A percentile compares a stretch with the other conserved stretches of the same genome.
Conservation (phyloP, 2,797 vertebrate species). For the Cygnus olor region DNA sequence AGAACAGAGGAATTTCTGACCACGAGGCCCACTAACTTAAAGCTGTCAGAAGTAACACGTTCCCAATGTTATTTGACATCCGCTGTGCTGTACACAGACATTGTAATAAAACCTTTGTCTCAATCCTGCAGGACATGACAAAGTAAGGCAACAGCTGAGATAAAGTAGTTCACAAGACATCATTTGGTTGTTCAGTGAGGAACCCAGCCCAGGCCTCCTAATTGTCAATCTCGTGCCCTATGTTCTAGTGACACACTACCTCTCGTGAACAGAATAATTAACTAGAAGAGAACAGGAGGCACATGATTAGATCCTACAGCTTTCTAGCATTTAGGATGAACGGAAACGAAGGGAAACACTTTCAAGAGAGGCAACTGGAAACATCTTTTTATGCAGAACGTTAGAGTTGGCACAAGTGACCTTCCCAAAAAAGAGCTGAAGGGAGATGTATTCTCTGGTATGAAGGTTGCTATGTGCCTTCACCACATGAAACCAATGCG, state of each 20-base stretch:
- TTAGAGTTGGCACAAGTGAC: background rate
- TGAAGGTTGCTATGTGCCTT: background rate
- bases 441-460: background rate
- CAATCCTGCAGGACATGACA: background rate
- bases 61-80: background rate
- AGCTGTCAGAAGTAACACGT: background rate
- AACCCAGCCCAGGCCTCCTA: background rate
- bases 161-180: background rate
- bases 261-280: slow-evolving; percentile 40
- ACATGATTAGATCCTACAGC: slow-evolving; percentile 47
- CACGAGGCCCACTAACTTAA: background rate
- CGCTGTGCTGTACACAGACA: background rate
- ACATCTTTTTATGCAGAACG: background rate
- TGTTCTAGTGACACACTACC: slow-evolving; percentile 59
- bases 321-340: slow-evolving; percentile 64
- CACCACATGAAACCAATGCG: background rate
- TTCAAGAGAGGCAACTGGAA: background rate
- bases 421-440: background rate
- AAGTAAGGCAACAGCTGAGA: background rate
- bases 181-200: background rate
- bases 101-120: background rate
- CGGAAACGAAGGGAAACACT: slow-evolving; percentile 28
- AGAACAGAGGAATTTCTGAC: background rate
- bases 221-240: slow-evolving; percentile 33
- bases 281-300: background rate